Conservation (phyloP, 2,113 vertebrate species). For the Austrofundulus limnaeus region DNA sequence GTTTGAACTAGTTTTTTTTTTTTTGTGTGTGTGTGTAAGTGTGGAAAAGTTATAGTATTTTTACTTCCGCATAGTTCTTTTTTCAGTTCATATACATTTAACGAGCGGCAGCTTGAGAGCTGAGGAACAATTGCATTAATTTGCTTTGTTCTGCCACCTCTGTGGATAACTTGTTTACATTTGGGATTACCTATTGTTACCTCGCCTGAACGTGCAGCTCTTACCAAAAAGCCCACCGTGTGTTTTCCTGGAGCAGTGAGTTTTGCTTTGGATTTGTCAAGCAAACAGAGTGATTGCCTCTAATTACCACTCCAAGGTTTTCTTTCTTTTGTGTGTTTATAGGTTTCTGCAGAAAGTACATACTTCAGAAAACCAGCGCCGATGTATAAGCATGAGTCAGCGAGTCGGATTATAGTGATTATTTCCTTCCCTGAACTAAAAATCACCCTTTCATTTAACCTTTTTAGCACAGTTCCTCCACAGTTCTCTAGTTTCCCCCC, state of each 20-base stretch:
- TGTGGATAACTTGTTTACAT: slow-evolving; percentile 37
- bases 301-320: slow-evolving; percentile 17
- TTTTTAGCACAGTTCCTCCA: slow-evolving; percentile 37
- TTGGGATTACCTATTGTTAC: slow-evolving; percentile 44
- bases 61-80: too few relatives aligned
- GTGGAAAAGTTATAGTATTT: not conserved
- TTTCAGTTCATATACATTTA: too few relatives aligned
- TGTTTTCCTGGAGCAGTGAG: not conserved
- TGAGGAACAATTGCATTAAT: slow-evolving; percentile 46
- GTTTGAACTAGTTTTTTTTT: not conserved
- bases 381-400: slow-evolving; percentile 21
- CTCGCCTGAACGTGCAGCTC: not conserved
- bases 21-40: too few relatives aligned
- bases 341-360: not conserved
- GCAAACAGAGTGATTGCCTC: slow-evolving; percentile 9
- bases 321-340: not conserved
- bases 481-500: slow-evolving; percentile 22
- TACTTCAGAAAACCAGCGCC: too few relatives aligned
- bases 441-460: slow-evolving; percentile 33
- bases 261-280: slow-evolving; percentile 20
- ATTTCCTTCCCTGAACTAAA: slow-evolving; percentile 25
- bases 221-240: slow-evolving; percentile 26
- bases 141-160: slow-evolving; percentile 34
- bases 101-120: slow-evolving; percentile 5
- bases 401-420: slow-evolving; percentile 8